These are phyloP conservation scores for Drosophila atripex DNA, from an alignment of 2,888 invertebrate species.

Conservation along the genomic window DNA sequence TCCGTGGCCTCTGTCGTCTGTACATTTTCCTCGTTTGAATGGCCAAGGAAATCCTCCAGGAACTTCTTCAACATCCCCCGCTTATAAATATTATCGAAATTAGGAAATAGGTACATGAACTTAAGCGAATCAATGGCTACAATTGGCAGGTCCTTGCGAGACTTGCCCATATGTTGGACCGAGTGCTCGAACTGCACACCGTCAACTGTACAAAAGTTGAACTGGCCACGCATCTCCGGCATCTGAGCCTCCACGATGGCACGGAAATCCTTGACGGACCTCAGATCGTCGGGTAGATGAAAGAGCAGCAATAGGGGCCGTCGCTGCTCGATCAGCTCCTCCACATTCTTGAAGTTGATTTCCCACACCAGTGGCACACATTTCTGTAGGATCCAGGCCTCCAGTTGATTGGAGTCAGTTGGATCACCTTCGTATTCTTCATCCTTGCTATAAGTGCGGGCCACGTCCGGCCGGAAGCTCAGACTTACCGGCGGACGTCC, in stretches of 20 bases:
- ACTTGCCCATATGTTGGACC: conserved; percentile 47
- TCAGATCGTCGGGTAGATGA: conserved; percentile 41
- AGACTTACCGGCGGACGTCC: conserved; percentile 7
- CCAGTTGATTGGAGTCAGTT: conserved; percentile 8
- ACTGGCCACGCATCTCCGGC: conserved; percentile 7
- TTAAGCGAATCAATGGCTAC: conserved; percentile 65
- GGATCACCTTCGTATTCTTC: conserved; percentile 25
- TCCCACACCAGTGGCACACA: conserved; percentile 56
- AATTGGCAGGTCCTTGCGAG: conserved; percentile 49
- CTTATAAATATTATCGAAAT: conserved; percentile 49
- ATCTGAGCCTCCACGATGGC: conserved; percentile 60
- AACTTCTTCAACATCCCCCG: conserved; percentile 50
- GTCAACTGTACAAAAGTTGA: conserved; percentile 55
- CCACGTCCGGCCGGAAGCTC: conserved; percentile 56
- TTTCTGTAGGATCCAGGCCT: conserved; percentile 44
- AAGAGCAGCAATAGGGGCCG: conserved; percentile 56
- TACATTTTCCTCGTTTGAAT: background rate
- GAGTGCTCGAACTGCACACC: conserved; percentile 52
- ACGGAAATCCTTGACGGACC: conserved; percentile 56
- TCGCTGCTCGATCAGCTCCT: conserved; percentile 59
- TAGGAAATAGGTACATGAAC: conserved; percentile 44
- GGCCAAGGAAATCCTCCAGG: conserved; percentile 33
- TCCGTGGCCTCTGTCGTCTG: background rate
- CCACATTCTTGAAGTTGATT: conserved; percentile 56
- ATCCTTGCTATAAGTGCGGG: conserved; percentile 45